phyloP scores from a whole-genome alignment of 64 coral and sea anemone species.

The Trachythela sp. region DNA sequence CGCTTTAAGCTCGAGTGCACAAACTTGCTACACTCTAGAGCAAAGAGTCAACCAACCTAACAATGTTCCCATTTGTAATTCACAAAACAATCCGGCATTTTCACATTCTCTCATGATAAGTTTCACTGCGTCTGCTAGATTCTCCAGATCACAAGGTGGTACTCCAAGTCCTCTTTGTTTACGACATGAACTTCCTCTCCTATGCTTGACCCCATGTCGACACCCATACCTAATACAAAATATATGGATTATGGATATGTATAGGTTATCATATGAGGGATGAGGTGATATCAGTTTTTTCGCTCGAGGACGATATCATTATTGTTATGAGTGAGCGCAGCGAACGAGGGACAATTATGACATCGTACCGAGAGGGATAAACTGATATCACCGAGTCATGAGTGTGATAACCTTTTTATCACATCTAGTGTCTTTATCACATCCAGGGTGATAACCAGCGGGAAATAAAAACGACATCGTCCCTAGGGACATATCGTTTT shows the following conservation, averaged over 20 bases:
- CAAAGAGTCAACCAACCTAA: conserved; percentile 1
- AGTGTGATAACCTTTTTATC: too few species aligned
- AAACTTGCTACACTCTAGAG: not conserved
- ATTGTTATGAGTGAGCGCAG: too few species aligned
- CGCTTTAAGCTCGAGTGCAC: not conserved
- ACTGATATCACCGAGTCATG: too few species aligned
- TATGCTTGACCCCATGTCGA: conserved; percentile 60
- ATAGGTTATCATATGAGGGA: too few species aligned
- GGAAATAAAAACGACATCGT: too few species aligned
- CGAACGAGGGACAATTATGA: too few species aligned
- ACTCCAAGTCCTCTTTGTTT: conserved; percentile 55
- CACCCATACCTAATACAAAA: conserved; percentile 55
- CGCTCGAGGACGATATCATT: too few species aligned
- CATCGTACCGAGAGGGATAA: too few species aligned
- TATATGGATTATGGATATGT: not conserved
- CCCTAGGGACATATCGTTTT: too few species aligned
- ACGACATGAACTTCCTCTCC: conserved; percentile 49
- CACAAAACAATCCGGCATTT: conserved; percentile 57
- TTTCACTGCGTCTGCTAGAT: conserved; percentile 77
- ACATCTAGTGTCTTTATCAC: too few species aligned
- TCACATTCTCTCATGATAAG: conserved; percentile 77
- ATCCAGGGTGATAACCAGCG: too few species aligned
- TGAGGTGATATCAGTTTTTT: too few species aligned
- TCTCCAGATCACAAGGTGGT: conserved; percentile 86
- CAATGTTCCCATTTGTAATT: conserved; percentile 83